Conservation (phyloP, 2,797 vertebrate species). For the Mallotus villosus region DNA sequence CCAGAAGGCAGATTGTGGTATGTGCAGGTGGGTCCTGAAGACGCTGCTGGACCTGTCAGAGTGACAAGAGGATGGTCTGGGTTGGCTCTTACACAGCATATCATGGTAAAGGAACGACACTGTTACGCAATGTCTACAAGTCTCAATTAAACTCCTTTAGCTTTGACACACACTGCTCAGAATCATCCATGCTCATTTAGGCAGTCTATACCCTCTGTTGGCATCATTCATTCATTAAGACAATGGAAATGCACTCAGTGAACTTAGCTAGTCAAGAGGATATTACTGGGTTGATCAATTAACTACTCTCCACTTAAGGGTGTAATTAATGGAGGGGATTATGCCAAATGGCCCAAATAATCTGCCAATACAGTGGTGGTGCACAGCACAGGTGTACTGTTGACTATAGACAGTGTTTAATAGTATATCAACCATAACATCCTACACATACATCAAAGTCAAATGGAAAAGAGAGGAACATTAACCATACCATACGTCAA, state of each 20-base stretch:
- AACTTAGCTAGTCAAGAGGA: neutral
- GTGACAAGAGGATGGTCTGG: constrained; percentile 36
- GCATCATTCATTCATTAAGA: constrained; percentile 59
- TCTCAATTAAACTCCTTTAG: neutral
- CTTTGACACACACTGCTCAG: constrained; percentile 26
- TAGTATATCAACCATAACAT: no score
- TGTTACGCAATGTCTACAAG: constrained; percentile 53
- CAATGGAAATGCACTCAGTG: constrained; percentile 30
- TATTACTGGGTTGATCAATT: constrained; percentile 11
- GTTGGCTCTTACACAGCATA: constrained; percentile 54
- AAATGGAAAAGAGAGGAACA: constrained; percentile 15
- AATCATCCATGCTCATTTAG: constrained; percentile 35
- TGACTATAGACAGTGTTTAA: no score
- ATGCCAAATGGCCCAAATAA: neutral
- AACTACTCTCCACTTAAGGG: neutral
- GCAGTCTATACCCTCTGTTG: constrained; percentile 24
- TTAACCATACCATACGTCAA: constrained; percentile 7
- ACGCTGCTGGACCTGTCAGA: constrained; percentile 32
- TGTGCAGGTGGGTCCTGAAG: constrained; percentile 16
- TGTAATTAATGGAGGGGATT: constrained; percentile 5
- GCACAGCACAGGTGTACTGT: no score
- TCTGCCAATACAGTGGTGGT: no score
- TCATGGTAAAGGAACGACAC: constrained; percentile 43
- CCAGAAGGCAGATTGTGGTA: constrained; percentile 38
- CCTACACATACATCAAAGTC: no score